Evolutionary conservation across 2,888 invertebrate genomes (phyloP).

Genomic region (Papilio demoleus): DNA sequence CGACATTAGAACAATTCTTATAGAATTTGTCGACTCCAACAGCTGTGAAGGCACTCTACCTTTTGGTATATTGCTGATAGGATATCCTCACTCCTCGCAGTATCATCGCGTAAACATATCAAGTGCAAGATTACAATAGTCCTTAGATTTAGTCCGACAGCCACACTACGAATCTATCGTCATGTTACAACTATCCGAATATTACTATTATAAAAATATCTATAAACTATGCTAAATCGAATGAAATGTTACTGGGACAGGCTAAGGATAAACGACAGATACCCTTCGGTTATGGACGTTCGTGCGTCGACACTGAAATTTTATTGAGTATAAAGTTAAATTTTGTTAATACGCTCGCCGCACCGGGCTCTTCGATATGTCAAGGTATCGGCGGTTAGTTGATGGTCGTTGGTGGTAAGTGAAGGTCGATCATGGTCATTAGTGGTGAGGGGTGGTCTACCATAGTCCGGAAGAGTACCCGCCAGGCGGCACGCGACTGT

Average conservation of each 20-base stretch:
- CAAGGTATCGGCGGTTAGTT: conserved; percentile 49
- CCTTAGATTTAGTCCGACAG: conserved; percentile 58
- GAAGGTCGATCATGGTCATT: conserved; percentile 45
- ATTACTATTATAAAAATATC: conserved; percentile 82
- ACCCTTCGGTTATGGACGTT: conserved; percentile 69
- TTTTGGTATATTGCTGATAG: conserved; percentile 84
- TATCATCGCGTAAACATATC: conserved; percentile 74
- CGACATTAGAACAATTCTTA: conserved; percentile 66
- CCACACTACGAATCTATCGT: conserved; percentile 58
- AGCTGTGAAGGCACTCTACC: conserved; percentile 80
- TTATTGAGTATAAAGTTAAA: conserved; percentile 55
- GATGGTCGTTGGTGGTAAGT: conserved; percentile 49
- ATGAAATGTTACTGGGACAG: conserved; percentile 76
- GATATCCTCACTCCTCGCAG: conserved; percentile 80
- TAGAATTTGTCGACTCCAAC: conserved; percentile 61
- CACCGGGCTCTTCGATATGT: conserved; percentile 49
- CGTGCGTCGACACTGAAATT: conserved; percentile 65
- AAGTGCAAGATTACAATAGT: conserved; percentile 72
- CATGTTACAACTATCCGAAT: conserved; percentile 74
- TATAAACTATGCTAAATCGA: conserved; percentile 78
- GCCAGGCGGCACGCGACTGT: conserved; percentile 87
- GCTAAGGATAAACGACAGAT: conserved; percentile 82
- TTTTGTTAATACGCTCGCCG: conserved; percentile 61
- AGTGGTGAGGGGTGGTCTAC: conserved; percentile 73
- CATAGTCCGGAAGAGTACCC: conserved; percentile 88